phyloP scores from a whole-genome alignment of 2,888 invertebrate species.

The Drosophila engyochracea region DNA sequence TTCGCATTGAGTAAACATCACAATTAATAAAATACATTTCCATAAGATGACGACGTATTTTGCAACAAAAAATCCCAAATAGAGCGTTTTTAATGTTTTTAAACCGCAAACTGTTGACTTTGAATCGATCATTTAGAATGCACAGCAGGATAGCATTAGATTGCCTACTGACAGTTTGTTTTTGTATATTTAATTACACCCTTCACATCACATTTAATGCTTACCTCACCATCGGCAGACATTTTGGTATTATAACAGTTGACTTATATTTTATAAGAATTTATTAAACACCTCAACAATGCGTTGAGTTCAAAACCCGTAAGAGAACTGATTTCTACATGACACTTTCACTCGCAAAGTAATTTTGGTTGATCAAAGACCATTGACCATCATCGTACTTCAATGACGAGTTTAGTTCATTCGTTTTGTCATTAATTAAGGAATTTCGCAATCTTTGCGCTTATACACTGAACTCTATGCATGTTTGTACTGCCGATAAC shows the following conservation, averaged over 20 bases:
- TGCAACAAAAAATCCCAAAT: constrained; percentile 35
- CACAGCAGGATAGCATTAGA: constrained; percentile 24
- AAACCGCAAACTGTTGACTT: constrained; percentile 44
- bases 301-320: constrained; percentile 24
- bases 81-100: constrained; percentile 30
- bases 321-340: constrained; percentile 42
- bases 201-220: constrained; percentile 25
- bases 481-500: constrained; percentile 42
- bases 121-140: constrained; percentile 24
- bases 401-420: constrained; percentile 20
- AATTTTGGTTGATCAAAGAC: constrained; percentile 24
- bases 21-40: constrained; percentile 25
- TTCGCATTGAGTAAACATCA: constrained; percentile 21
- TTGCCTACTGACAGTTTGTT: constrained; percentile 10
- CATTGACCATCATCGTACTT: constrained; percentile 16
- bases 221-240: constrained; percentile 38
- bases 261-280: neutral
- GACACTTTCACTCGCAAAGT: constrained; percentile 41
- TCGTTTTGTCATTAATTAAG: constrained; percentile 46
- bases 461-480: constrained; percentile 16
- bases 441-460: constrained; percentile 38
- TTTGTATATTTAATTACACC: constrained; percentile 10
- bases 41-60: constrained; percentile 23
- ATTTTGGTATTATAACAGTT: constrained; percentile 17
- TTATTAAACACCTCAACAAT: constrained; percentile 13